Evolutionary conservation across 2,888 invertebrate genomes (phyloP).

Genomic region (Pyrrhia umbra): DNA sequence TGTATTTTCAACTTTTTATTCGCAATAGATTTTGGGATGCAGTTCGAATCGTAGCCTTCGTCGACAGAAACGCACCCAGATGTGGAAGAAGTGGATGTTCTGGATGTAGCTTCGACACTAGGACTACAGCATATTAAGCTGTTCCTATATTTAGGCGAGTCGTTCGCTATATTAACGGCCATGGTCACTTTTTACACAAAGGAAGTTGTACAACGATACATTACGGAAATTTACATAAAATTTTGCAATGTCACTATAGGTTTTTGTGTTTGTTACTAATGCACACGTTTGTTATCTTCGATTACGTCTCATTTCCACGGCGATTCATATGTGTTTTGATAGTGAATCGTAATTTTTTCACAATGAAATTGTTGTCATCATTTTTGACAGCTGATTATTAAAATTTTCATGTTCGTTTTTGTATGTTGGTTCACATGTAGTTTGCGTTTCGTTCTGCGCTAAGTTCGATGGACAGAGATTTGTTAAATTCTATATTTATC

Average conservation of each 20-base stretch:
- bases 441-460: constrained; percentile 59
- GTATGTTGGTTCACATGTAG: constrained; percentile 54
- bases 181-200: constrained; percentile 69
- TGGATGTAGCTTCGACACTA: constrained; percentile 79
- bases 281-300: constrained; percentile 45
- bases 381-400: constrained; percentile 64
- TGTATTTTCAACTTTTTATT: constrained; percentile 90
- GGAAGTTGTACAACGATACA: constrained; percentile 47
- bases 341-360: constrained; percentile 55
- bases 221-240: constrained; percentile 28
- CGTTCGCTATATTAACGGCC: constrained; percentile 83
- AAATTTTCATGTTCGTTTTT: constrained; percentile 26
- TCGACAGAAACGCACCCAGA: constrained; percentile 91
- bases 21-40: constrained; percentile 90
- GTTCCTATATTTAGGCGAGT: constrained; percentile 86
- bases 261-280: constrained; percentile 16
- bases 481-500: background rate
- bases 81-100: constrained; percentile 90
- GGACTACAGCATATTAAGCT: constrained; percentile 88
- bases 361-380: constrained; percentile 63
- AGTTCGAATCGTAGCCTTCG: constrained; percentile 91
- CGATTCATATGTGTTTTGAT: constrained; percentile 46
- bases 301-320: constrained; percentile 48
- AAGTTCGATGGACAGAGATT: background rate
- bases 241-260: constrained; percentile 33